phyloP scores from a whole-genome alignment of 2,797 vertebrate species.

The Spondyliosoma cantharus region DNA sequence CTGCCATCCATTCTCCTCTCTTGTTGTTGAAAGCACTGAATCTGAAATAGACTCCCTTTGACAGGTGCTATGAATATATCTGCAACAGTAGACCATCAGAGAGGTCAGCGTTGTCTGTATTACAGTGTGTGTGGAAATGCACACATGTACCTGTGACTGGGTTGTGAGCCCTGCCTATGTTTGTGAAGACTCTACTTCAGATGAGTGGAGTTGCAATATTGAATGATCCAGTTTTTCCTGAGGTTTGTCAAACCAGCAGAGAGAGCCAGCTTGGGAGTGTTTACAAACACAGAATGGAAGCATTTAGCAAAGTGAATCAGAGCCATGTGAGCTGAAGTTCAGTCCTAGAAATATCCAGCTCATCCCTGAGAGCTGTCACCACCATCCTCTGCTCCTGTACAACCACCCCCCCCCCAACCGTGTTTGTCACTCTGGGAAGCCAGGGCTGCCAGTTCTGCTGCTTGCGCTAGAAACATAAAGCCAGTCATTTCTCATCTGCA shows the following conservation, averaged over 20 bases:
- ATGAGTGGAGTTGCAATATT: constrained; percentile 24
- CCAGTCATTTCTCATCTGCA: constrained; percentile 19
- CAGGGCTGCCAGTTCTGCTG: constrained; percentile 28
- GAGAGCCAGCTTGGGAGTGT: constrained; percentile 10
- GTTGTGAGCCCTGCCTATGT: constrained; percentile 10
- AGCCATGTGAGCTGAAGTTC: constrained; percentile 31
- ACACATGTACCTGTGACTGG: constrained; percentile 2
- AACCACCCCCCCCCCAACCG: constrained; percentile 2
- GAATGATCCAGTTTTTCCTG: constrained; percentile 23
- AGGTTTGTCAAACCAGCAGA: constrained; percentile 2
- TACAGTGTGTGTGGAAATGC: background rate
- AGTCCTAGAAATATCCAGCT: constrained; percentile 26
- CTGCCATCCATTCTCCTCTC: background rate
- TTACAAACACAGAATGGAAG: constrained; percentile 3
- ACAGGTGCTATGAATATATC: constrained; percentile 26
- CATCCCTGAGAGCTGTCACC: constrained; percentile 28
- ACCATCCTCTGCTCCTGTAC: constrained; percentile 18
- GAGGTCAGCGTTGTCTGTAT: background rate
- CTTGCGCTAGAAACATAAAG: constrained; percentile 30
- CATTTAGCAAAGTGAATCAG: background rate
- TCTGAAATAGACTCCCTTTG: constrained; percentile 25
- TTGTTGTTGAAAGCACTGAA: constrained; percentile 33
- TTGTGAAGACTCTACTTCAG: constrained; percentile 12
- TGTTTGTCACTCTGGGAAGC: constrained; percentile 40
- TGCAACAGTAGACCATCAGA: constrained; percentile 1